Base-by-base conservation (phyloP, 1,140 invertebrate species). In the Bombus impatiens region DNA sequence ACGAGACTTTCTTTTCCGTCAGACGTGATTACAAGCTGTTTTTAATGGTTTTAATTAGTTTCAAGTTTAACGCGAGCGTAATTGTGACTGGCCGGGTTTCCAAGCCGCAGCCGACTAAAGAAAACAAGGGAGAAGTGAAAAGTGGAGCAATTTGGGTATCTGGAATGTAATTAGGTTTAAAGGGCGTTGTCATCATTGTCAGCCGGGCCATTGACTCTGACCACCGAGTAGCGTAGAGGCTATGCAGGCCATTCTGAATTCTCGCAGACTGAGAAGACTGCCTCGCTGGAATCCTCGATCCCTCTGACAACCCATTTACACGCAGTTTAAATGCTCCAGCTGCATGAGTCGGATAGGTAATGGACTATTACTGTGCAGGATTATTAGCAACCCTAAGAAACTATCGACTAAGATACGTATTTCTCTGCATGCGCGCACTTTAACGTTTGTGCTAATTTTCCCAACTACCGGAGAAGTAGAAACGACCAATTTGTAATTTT, bases 101-200 rank as follows among this genome's bases (percentile, higher is more conserved):
- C 37, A 6, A 47, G 59, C n/a, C 32, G 10, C 28, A 10, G n/a
- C 1, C 13, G 35, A 15, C 28, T 44, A 74, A 74, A 44, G 83
- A 74, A 85, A 80, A 70, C 70, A 42, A 71, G 57, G 47, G 67
- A 37, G 62, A 75, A 76, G 72, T 70, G 62, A 75, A 84, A 78
- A 75, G 75, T 42, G 57, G 37, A 28, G 47, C 79, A 44, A 74
- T 59, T 67, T 76, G 80, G 80, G 76, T 81, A 86, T 65, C 71
- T 62, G 93, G 89, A 92, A 93, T 93, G 91, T 92, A 93, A 93
- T 93, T 92, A 93, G 91, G 92, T 91, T 86, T 70, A 89, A 67
- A 90, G 89, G 32, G 91, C 88, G 92, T 93, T 93, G 83, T 90
- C 82, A 78, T 87, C 70, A 84, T 83, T 87, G 92, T 91, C 88